A percentile compares a stretch with the other conserved stretches of the same genome.
phyloP scores from a whole-genome alignment of 2,797 vertebrate genomes.

The Melanogrammus aeglefinus region DNA sequence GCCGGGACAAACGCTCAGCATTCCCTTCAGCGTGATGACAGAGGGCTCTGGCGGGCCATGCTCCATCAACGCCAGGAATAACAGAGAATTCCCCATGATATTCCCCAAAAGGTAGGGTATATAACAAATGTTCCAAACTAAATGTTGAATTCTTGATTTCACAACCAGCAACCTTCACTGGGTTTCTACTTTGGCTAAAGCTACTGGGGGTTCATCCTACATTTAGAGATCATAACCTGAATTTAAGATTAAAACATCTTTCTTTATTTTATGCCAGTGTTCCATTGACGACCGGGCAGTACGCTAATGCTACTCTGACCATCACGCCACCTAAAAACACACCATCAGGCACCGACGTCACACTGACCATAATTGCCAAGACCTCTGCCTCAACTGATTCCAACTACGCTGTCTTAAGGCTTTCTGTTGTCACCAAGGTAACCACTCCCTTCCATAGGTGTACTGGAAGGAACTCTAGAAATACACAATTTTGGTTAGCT shows the following conservation, averaged over 20 bases:
- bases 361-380: slow-evolving; percentile 65
- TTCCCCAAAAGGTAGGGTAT: slow-evolving; percentile 39
- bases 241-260: neutral
- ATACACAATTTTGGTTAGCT: neutral
- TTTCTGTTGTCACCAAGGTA: slow-evolving; percentile 72
- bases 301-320: slow-evolving; percentile 40
- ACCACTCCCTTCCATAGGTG: slow-evolving; percentile 9
- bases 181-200: neutral
- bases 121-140: neutral
- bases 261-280: slow-evolving; percentile 44
- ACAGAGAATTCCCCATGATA: slow-evolving; percentile 51
- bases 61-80: slow-evolving; percentile 56
- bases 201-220: neutral
- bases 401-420: slow-evolving; percentile 64
- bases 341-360: slow-evolving; percentile 66
- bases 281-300: slow-evolving; percentile 40
- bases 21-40: slow-evolving; percentile 64
- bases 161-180: neutral
- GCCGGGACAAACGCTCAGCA: slow-evolving; percentile 53
- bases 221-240: neutral
- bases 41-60: slow-evolving; percentile 47
- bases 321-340: slow-evolving; percentile 53
- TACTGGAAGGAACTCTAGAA: neutral
- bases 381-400: slow-evolving; percentile 46
- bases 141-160: neutral